Percentiles rank a stretch among this genome's conserved stretches.
These are phyloP conservation scores for Hemicrepidius hirtus DNA, from an alignment of 2,888 invertebrate species.

Conservation along the genomic window DNA sequence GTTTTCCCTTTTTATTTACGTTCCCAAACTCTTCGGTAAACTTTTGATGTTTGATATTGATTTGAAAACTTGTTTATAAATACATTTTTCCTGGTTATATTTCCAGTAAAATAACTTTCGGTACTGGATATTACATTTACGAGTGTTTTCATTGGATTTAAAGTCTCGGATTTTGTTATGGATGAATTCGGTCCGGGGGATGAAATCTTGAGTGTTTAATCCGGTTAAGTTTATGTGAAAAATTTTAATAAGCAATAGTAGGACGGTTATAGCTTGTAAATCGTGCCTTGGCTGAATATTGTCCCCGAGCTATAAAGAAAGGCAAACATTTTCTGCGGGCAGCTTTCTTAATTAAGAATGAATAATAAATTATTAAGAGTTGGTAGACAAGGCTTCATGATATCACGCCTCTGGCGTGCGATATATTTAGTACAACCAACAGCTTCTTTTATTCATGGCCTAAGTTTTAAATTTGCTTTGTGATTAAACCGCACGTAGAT, in stretches of 20 bases:
- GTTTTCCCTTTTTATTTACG: slow-evolving; percentile 28
- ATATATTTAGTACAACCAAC: slow-evolving; percentile 32
- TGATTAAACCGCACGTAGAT: slow-evolving; percentile 15
- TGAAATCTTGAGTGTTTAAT: background rate
- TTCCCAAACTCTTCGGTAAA: slow-evolving; percentile 4
- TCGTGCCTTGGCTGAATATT: slow-evolving; percentile 7
- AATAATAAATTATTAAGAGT: slow-evolving; percentile 48
- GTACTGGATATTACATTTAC: background rate
- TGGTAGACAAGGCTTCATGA: slow-evolving; percentile 28
- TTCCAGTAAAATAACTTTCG: background rate
- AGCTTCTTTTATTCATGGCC: slow-evolving; percentile 42
- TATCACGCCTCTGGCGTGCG: slow-evolving; percentile 36
- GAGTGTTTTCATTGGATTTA: too few relatives aligned
- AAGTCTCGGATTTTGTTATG: too few relatives aligned
- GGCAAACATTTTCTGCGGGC: slow-evolving; percentile 35
- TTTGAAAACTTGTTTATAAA: slow-evolving; percentile 29
- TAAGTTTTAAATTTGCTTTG: slow-evolving; percentile 35
- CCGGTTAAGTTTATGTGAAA: background rate
- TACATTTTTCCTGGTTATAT: background rate
- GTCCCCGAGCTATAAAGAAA: slow-evolving; percentile 22
- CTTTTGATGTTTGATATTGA: slow-evolving; percentile 25
- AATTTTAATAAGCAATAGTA: slow-evolving; percentile 24
- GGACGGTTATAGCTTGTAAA: slow-evolving; percentile 15
- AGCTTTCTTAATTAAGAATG: slow-evolving; percentile 47
- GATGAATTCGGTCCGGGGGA: background rate